A percentile compares a stretch with the other conserved stretches of the same genome.
Evolutionary conservation across 2,888 invertebrate species (phyloP).

Genomic region (Cyaniris semiargus): DNA sequence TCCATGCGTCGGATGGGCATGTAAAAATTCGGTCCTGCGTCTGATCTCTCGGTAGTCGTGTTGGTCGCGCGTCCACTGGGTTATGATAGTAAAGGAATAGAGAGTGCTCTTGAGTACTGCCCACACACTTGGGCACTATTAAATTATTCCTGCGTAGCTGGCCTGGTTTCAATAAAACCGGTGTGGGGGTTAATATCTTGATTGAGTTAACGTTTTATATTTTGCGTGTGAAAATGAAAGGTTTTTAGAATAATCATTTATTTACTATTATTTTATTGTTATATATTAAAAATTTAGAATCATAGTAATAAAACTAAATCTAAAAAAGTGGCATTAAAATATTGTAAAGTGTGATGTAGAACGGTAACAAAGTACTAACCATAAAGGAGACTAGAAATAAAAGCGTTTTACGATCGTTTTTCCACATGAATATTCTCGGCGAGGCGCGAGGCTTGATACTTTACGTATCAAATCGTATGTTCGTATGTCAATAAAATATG

Average conservation of each 20-base stretch:
- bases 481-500: background rate
- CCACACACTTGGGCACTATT: no score
- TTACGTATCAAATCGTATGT: slow-evolving; percentile 1
- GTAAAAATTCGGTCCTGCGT: no score
- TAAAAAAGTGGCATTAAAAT: background rate
- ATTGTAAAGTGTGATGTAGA: background rate
- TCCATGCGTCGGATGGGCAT: no score
- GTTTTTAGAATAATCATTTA: background rate
- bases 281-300: background rate
- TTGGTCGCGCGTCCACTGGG: no score
- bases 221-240: no score
- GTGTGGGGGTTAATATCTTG: no score
- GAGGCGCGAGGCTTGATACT: slow-evolving; percentile 1
- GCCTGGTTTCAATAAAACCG: no score
- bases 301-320: background rate
- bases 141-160: no score
- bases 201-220: no score
- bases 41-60: no score
- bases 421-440: background rate
- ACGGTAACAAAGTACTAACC: background rate
- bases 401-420: slow-evolving; percentile 2
- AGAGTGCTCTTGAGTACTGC: no score
- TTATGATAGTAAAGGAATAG: no score
- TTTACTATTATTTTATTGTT: background rate
- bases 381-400: background rate